phyloP scores from a whole-genome alignment of 2,113 vertebrate species.

The Myrmophylax atrothorax region DNA sequence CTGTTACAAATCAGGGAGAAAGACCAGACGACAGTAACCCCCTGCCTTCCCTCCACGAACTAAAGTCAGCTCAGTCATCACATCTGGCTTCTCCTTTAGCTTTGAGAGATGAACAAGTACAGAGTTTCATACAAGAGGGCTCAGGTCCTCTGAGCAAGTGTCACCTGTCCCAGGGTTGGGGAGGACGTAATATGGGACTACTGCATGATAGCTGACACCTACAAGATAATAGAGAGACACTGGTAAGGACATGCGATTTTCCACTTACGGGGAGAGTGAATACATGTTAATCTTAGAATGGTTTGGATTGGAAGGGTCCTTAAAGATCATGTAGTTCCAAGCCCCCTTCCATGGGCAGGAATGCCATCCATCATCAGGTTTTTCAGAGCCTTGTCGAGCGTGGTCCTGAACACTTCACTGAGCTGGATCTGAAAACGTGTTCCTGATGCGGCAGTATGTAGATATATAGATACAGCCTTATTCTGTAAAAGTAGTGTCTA shows the following conservation, averaged over 20 bases:
- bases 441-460: not conserved
- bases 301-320: not conserved
- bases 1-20: not conserved
- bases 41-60: not conserved
- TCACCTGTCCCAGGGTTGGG: not conserved
- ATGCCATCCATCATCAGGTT: not conserved
- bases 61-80: not conserved
- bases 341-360: not conserved
- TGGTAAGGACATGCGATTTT: accelerated
- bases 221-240: accelerated
- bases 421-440: not conserved
- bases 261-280: accelerated
- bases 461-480: not conserved
- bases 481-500: not conserved
- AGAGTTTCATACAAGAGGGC: not conserved
- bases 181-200: accelerated
- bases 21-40: not conserved
- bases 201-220: accelerated
- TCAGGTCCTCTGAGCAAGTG: accelerated
- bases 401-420: not conserved
- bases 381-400: not conserved
- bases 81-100: not conserved
- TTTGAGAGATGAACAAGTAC: not conserved
- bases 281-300: not conserved
- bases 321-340: not conserved